phyloP scores from a whole-genome alignment of 2,888 invertebrate genomes.

The Tinea pellionella region DNA sequence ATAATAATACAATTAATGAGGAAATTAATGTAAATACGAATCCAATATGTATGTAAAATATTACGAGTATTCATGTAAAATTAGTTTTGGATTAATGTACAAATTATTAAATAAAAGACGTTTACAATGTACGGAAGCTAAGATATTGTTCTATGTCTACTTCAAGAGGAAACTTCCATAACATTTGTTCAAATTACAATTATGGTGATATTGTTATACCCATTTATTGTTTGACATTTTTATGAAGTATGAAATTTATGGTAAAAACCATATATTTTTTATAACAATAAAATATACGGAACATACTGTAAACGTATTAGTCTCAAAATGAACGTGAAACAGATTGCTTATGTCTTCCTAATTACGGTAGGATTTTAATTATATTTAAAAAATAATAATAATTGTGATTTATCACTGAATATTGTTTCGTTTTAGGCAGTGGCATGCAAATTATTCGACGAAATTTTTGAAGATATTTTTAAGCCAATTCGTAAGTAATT shows the following conservation, averaged over 20 bases:
- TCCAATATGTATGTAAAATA: not conserved
- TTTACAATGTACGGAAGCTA: not conserved
- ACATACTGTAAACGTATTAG: not conserved
- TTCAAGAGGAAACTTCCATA: not conserved
- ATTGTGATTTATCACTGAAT: not conserved
- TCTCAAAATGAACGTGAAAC: not conserved
- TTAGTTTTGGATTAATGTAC: not conserved
- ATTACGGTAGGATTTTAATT: not conserved
- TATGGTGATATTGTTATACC: not conserved
- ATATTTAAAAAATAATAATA: not conserved
- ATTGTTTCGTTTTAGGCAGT: conserved; percentile 10
- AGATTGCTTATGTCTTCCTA: not conserved
- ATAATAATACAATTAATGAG: too few species aligned
- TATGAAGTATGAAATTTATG: conserved; percentile 1
- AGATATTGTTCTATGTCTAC: not conserved
- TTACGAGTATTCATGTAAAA: not conserved
- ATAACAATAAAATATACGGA: not conserved
- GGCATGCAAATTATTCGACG: conserved; percentile 9
- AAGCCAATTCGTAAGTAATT: not conserved
- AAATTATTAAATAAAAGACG: not conserved
- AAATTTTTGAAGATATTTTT: conserved; percentile 4
- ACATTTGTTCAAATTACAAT: not conserved
- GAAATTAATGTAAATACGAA: too few species aligned
- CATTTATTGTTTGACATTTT: not conserved
- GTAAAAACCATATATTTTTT: not conserved